Evolutionary conservation across 2,113 vertebrate genomes (phyloP).

Genomic region (Podarcis raffonei): DNA sequence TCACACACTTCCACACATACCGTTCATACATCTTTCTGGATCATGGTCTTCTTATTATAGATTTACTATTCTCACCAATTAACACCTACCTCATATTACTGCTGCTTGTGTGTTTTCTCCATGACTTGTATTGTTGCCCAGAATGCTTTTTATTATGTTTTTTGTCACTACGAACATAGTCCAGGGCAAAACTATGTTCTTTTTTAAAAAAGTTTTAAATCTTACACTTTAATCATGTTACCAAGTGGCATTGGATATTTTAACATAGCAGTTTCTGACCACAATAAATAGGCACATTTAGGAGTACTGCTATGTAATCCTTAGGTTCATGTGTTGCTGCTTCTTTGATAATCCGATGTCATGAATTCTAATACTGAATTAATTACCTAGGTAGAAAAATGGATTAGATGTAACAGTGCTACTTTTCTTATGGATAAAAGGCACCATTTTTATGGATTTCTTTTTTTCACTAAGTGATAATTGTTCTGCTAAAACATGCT

Average conservation of each 20-base stretch:
- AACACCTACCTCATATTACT: not conserved
- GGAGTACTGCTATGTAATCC: conserved; percentile 32
- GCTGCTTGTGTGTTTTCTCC: not conserved
- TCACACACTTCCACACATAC: not conserved
- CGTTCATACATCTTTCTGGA: not conserved
- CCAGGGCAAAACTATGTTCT: not conserved
- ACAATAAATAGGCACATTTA: conserved; percentile 27
- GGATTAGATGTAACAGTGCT: conserved; percentile 16
- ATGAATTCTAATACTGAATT: not conserved
- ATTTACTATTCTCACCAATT: not conserved
- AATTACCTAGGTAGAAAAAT: not conserved
- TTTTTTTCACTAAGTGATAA: not conserved
- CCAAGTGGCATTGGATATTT: conserved; percentile 43
- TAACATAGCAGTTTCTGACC: conserved; percentile 17
- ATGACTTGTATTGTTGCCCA: conserved; percentile 24
- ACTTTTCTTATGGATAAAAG: conserved; percentile 20
- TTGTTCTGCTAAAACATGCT: not conserved
- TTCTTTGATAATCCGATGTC: conserved; percentile 54
- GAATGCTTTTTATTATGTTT: conserved; percentile 66
- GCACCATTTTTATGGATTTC: not conserved
- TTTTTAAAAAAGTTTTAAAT: not conserved
- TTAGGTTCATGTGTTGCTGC: conserved; percentile 39
- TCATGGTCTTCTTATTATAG: not conserved
- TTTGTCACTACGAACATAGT: conserved; percentile 32
- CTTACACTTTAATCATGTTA: conserved; percentile 17